Base-by-base conservation (phyloP, 2,888 invertebrate species). In the Papilio demoleus region DNA sequence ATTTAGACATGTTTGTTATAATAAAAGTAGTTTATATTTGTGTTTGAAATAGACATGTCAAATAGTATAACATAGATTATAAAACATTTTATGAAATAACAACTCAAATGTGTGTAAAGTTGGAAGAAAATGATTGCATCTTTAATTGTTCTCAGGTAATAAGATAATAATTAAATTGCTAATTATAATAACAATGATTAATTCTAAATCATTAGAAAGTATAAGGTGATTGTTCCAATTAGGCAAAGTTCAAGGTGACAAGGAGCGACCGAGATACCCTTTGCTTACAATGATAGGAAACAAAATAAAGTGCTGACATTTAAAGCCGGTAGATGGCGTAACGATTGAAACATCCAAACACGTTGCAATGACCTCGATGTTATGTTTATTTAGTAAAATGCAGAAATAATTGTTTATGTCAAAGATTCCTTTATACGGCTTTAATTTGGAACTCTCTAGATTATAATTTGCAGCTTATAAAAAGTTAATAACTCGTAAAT, bases 131-230 rank as follows among this genome's bases (percentile, higher is more conserved):
- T 65, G 64, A 17, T 56, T 5, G 38, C 53, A 40, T 38, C 64
- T 65, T 19, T 65, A 31, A 65, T 65, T 40, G 12, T 53, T 9
- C n/a, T 65, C 6, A 65, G 64, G 64, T 56, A 65, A 62, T 1
- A 40, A 24, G 14, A 4, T 38, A 12, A 45, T 19, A 24, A 42
- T 31, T 19, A 31, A 31, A 31, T 11, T 47, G 22, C 19, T 8
- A 50, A 22, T 50, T 19, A n/a, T n/a, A 17, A 19, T 19, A 11
- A 19, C 42, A 2, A 45, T 8, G 19, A 2, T 19, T 19, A 45
- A n/a, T n/a, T n/a, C 45, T 45, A 19, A 45, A 22, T 47, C n/a
- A 22, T 22, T 47, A 47, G 19, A 47, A 47, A 2, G 45, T 19
- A 45, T 45, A 22, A 22, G n/a, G 47, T 47, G 12, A 22, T 11